phyloP scores from a whole-genome alignment of 2,888 invertebrate species.

The Balanococcus diminutus region DNA sequence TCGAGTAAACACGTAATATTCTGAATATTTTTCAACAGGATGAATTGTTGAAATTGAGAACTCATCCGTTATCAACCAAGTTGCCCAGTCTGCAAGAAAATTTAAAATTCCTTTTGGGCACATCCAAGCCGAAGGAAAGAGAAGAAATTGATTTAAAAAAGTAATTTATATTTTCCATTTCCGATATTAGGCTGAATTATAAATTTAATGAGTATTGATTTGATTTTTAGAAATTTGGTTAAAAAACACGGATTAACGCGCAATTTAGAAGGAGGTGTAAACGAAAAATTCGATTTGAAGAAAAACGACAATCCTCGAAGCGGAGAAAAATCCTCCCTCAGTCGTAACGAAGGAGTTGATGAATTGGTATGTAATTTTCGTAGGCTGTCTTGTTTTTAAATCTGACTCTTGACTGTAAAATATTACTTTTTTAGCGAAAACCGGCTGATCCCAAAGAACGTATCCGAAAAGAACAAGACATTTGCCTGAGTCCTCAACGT shows the following conservation, averaged over 20 bases:
- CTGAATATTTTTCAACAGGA: neutral
- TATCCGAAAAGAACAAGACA: constrained; percentile 80
- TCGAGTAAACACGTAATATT: neutral
- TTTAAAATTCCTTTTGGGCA: constrained; percentile 37
- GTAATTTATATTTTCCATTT: neutral
- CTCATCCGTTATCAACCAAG: constrained; percentile 44
- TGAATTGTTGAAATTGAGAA: constrained; percentile 30
- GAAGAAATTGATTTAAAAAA: constrained; percentile 30
- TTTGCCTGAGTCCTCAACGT: constrained; percentile 84
- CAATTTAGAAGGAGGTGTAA: neutral
- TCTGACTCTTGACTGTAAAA: neutral
- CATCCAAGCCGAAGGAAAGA: neutral
- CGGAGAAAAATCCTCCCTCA: constrained; percentile 11
- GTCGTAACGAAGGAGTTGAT: constrained; percentile 32
- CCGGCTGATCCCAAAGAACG: constrained; percentile 76
- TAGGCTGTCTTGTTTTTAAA: neutral
- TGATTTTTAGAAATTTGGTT: neutral
- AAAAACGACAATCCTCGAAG: constrained; percentile 26
- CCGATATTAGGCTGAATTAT: neutral
- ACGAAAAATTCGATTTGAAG: constrained; percentile 18
- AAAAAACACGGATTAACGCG: constrained; percentile 30
- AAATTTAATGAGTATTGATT: neutral
- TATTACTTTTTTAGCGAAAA: constrained; percentile 63
- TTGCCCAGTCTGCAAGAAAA: constrained; percentile 21
- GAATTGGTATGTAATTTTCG: neutral